Evolutionary conservation across 2,888 invertebrate species (phyloP), one percentile per base, ranked within the genome.

Genomic region (Agrochola lychnidis): DNA sequence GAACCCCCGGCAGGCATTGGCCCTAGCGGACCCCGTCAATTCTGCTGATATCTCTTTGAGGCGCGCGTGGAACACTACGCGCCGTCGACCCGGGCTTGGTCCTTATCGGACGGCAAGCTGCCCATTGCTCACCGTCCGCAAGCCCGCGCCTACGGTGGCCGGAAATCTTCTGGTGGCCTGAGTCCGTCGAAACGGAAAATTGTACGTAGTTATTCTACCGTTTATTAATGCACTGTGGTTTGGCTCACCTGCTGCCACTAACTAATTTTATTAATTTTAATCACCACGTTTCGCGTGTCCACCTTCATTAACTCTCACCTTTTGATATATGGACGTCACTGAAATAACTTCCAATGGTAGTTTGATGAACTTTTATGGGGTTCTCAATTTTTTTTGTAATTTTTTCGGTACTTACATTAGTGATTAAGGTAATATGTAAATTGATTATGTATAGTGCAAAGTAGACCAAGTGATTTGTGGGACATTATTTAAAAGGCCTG

Each of bases 241-340:
- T 51, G 51, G 25, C 66, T 85, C 88, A 87, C 80, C 84, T 81
- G 86, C 85, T 83, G 86, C 89, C 88, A 89, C 90, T 90, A 89
- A 92, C 94, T 94, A 95, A 95, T 96, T 95, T 96, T 96, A 96
- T 96, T 96, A 96, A 96, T 96, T 96, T 95, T 96, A 96, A 96
- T 96, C 94, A 94, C 94, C 93, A 86, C 84, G 76, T 89, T 88
- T 95, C 87, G 96, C 96, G 96, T 96, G 96, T 93, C 89, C 87
- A 91, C 92, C 92, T 89, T 94, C 96, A 96, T 96, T 96, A 96
- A 93, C 91, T 93, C 90, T 91, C 88, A 86, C 84, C 87, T 90
- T 78, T 91, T 95, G 94, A 95, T 94, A 93, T 94, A 96, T 95
- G 92, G 91, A 91, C 89, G 91, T 88, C 92, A 93, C 94, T 96